Evolutionary conservation across 2,888 invertebrate species (phyloP).

Genomic region (Branchinecta sandiegonensis): DNA sequence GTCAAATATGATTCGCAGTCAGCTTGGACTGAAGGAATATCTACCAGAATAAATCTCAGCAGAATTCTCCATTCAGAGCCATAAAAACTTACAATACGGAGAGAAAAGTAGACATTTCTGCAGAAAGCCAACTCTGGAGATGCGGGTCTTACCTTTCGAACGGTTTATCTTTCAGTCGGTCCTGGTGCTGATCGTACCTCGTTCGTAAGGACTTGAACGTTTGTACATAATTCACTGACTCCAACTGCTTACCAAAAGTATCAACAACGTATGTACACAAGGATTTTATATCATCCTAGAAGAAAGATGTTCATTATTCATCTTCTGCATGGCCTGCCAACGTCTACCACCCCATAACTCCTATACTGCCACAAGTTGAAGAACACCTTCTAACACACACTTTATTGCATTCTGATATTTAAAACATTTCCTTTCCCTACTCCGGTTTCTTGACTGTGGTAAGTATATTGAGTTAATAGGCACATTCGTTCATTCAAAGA

Average conservation of each 20-base stretch:
- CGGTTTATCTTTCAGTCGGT: conserved; percentile 66
- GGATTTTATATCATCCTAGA: conserved; percentile 68
- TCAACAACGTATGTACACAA: conserved; percentile 87
- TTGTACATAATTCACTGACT: conserved; percentile 92
- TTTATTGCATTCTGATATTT: too few relatives aligned
- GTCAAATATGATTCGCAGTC: too few relatives aligned
- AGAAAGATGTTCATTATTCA: conserved; percentile 22
- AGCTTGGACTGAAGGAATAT: too few relatives aligned
- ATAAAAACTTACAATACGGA: neutral
- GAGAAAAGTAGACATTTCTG: neutral
- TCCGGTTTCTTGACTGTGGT: too few relatives aligned
- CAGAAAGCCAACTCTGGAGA: neutral
- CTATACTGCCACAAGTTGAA: too few relatives aligned
- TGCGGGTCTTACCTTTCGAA: conserved; percentile 46
- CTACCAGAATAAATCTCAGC: too few relatives aligned
- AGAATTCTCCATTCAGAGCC: neutral
- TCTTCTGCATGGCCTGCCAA: too few relatives aligned
- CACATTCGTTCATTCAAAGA: too few relatives aligned
- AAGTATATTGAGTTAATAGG: too few relatives aligned
- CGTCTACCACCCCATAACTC: too few relatives aligned
- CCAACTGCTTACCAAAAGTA: conserved; percentile 84
- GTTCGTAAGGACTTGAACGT: conserved; percentile 86
- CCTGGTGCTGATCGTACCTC: conserved; percentile 81
- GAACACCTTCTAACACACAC: too few relatives aligned
- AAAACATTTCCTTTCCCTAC: too few relatives aligned